phyloP scores from a whole-genome alignment of 2,888 invertebrate genomes.

The Tridacna crocea region DNA sequence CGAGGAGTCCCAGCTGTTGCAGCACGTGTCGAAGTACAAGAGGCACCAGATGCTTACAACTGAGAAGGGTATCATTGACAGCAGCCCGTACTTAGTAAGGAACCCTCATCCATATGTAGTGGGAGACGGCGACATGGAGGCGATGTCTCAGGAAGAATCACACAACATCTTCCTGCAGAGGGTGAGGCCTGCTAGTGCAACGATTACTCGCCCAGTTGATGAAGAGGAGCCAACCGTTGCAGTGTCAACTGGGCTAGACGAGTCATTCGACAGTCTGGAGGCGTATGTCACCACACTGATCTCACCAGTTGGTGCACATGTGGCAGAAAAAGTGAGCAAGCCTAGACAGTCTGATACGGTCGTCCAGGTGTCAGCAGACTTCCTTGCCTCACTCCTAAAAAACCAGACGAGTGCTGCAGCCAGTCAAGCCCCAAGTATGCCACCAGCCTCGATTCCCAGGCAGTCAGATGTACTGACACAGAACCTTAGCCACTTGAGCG shows the following conservation, averaged over 20 bases:
- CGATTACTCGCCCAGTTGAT: neutral
- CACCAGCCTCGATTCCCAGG: neutral
- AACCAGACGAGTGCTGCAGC: neutral
- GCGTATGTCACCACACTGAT: neutral
- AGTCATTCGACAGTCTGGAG: constrained; percentile 1
- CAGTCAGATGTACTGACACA: neutral
- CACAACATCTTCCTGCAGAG: neutral
- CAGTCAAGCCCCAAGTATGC: neutral
- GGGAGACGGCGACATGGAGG: neutral
- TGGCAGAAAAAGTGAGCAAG: neutral
- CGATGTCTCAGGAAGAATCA: constrained; percentile 3
- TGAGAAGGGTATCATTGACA: constrained; percentile 1
- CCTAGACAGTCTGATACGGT: neutral
- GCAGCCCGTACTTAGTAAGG: neutral
- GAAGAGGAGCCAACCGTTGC: neutral
- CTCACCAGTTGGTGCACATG: neutral
- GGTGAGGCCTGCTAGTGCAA: neutral
- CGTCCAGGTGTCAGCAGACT: constrained; percentile 2
- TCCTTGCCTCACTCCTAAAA: neutral
- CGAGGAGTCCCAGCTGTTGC: neutral
- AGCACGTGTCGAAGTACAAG: constrained; percentile 16
- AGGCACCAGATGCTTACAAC: neutral
- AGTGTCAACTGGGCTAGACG: neutral
- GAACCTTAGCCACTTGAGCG: neutral
- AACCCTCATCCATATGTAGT: neutral